Evolutionary conservation across 2,113 vertebrate genomes (phyloP).

Genomic region (Hypomesus transpacificus): DNA sequence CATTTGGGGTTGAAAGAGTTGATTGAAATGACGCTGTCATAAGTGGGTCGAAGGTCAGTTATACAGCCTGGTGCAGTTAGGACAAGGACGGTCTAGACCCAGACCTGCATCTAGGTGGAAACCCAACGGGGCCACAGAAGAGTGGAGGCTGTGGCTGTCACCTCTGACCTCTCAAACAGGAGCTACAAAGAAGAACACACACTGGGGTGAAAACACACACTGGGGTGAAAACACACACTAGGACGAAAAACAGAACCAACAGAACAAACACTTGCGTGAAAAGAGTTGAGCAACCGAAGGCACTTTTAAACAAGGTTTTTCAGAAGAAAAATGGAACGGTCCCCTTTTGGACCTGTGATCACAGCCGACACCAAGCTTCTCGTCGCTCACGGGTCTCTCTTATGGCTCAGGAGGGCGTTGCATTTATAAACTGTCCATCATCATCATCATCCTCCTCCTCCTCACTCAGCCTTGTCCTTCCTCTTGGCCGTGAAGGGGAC

Average conservation of each 20-base stretch:
- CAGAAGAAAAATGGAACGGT: slow-evolving; percentile 19
- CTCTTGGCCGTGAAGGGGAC: slow-evolving; percentile 73
- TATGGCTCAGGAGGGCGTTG: slow-evolving; percentile 51
- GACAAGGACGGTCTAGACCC: too few relatives aligned
- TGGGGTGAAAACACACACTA: neutral
- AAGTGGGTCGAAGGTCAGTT: too few relatives aligned
- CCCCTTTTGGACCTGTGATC: neutral
- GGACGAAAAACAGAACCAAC: slow-evolving; percentile 1
- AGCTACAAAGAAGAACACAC: neutral
- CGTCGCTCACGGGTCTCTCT: neutral
- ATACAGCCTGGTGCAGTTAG: too few relatives aligned
- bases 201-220: neutral
- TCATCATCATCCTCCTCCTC: neutral
- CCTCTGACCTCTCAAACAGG: too few relatives aligned
- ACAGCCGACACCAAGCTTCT: slow-evolving; percentile 27
- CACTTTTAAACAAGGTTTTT: slow-evolving; percentile 19
- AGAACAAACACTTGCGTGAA: neutral
- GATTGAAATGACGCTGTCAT: too few relatives aligned
- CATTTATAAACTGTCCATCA: slow-evolving; percentile 22
- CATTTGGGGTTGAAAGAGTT: too few relatives aligned
- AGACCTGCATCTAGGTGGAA: too few relatives aligned
- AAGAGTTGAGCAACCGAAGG: slow-evolving; percentile 30
- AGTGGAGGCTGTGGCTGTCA: too few relatives aligned
- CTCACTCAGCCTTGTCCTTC: slow-evolving; percentile 78
- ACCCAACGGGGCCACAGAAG: too few relatives aligned